These are phyloP conservation scores for Amblyornis subalaris DNA, from an alignment of 2,113 vertebrate species.

Conservation along the genomic window DNA sequence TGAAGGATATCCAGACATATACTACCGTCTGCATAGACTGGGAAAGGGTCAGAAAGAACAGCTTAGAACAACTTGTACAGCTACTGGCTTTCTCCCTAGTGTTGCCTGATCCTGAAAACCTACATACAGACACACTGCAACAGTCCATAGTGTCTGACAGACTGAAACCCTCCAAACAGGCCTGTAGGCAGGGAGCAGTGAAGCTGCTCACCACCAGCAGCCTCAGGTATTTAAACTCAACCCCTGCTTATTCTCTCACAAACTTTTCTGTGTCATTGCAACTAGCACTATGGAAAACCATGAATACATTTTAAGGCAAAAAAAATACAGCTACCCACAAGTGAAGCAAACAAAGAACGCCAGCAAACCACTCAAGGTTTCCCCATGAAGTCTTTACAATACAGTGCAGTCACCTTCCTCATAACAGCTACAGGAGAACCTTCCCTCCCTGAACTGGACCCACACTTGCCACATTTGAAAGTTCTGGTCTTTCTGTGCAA, in stretches of 20 bases:
- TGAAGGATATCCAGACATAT: constrained; percentile 99
- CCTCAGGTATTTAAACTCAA: not conserved
- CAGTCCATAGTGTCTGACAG: not conserved
- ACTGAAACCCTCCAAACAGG: not conserved
- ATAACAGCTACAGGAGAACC: not conserved
- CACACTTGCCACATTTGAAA: not conserved
- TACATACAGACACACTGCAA: not conserved
- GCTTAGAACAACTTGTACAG: not conserved
- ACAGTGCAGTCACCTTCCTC: not conserved
- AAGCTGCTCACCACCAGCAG: not conserved
- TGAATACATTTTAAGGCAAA: not conserved
- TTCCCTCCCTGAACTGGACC: not conserved
- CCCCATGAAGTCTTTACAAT: not conserved
- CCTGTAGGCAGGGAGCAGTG: not conserved
- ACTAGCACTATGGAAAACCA: not conserved
- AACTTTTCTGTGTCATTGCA: not conserved
- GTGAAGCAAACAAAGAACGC: not conserved
- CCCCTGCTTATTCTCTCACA: not conserved
- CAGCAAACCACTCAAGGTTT: not conserved
- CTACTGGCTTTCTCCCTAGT: not conserved
- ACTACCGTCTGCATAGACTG: constrained; percentile 98
- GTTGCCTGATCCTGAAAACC: not conserved
- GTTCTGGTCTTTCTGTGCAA: not conserved
- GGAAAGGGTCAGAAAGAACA: constrained; percentile 11
- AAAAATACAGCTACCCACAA: not conserved